Percentiles rank a stretch among this genome's conserved stretches.
phyloP scores from a whole-genome alignment of 2,888 invertebrate species.

The Drosophila infuscata region DNA sequence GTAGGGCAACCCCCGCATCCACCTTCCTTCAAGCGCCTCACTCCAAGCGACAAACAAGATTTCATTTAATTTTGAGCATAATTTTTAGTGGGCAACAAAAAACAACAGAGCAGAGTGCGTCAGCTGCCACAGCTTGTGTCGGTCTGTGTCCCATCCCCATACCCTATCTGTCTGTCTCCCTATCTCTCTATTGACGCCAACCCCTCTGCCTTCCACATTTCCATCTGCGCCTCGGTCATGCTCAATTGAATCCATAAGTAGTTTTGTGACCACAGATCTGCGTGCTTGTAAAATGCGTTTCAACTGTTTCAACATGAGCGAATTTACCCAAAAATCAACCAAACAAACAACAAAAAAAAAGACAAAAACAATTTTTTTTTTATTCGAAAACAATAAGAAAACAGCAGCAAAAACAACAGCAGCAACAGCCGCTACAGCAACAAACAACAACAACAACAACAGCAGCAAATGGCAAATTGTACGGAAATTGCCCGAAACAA shows the following conservation, averaged over 20 bases:
- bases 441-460: slow-evolving; percentile 24
- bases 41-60: slow-evolving; percentile 38
- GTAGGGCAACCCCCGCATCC: background rate
- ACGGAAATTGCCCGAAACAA: slow-evolving; percentile 78
- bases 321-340: slow-evolving; percentile 50
- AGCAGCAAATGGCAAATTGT: slow-evolving; percentile 70
- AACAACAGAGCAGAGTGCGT: slow-evolving; percentile 42
- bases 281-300: slow-evolving; percentile 76
- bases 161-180: slow-evolving; percentile 17
- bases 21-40: background rate
- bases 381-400: slow-evolving; percentile 53
- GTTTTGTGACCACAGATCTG: slow-evolving; percentile 78
- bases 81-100: slow-evolving; percentile 64
- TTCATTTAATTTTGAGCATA: slow-evolving; percentile 75
- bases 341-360: slow-evolving; percentile 32
- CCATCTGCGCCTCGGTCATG: slow-evolving; percentile 57
- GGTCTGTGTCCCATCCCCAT: slow-evolving; percentile 1
- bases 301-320: slow-evolving; percentile 75
- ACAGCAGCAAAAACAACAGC: slow-evolving; percentile 44
- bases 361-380: slow-evolving; percentile 24
- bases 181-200: background rate
- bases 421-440: slow-evolving; percentile 51
- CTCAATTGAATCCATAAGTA: slow-evolving; percentile 80
- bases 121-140: slow-evolving; percentile 62
- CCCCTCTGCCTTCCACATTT: slow-evolving; percentile 7